Evolutionary conservation across 1,140 invertebrate genomes (phyloP), one percentile per base, ranked within the genome.

Genomic region (Drosophila mauritiana): DNA sequence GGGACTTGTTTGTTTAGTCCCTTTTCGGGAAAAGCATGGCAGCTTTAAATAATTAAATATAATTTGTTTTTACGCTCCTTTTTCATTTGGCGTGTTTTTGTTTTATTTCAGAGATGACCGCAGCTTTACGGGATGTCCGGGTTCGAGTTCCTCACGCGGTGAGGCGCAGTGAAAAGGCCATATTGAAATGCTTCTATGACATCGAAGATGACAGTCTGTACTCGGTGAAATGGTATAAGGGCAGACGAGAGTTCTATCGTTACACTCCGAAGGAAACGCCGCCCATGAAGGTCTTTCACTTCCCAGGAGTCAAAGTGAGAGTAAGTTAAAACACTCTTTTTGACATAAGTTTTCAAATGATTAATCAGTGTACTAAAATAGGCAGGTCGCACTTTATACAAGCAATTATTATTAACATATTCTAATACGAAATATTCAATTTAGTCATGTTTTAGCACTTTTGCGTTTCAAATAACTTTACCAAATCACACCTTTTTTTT

Each of bases 201-300:
- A 93, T 97, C 65, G 96, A 97, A 92, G 94, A 94, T 13, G 95
- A 95, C 11, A 94, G 94, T 42, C 93, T 97, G 13, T 97, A 97
- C 91, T 96, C 96, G 0, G 95, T 97, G 70, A 96, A 97, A 92
- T 97, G 97, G 96, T 97, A 97, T 86, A 94, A 96, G 51, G 96
- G 96, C 43, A 94, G 94, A 77, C 94, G 95, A 20, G 96, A 97
- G 80, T 97, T 97, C 92, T 97, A 97, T 90, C 94, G 96, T 76
- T 97, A 94, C 83, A 95, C 96, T 4, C 96, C 96, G 0, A 96
- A 94, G 57, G 95, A 96, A 73, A 94, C 93, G 31, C 96, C 96
- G 1, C 93, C 95, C 1, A 96, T 94, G 7, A 96, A 96, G 89
- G 94, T 95, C 27, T 97, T 97, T 86, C 94, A 95, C 20, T 94